These are phyloP conservation scores for Aspiorhynchus laticeps DNA, from an alignment of 2,113 vertebrate species.

Conservation along the genomic window DNA sequence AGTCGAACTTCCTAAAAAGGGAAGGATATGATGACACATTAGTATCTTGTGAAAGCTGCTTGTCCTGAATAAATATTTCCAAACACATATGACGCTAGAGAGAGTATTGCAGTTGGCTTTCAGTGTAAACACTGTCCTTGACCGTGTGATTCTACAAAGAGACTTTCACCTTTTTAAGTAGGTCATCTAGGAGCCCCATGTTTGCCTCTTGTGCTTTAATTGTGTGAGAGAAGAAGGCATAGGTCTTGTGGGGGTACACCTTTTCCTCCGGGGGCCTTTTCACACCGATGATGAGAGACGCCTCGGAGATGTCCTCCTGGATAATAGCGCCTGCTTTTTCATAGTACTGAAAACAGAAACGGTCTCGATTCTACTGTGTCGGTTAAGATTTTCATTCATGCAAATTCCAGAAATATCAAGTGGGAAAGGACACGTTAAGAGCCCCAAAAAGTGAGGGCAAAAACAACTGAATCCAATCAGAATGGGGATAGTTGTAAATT, in stretches of 20 bases:
- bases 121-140: neutral
- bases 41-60: neutral
- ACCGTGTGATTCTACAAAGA: neutral
- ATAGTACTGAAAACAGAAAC: constrained; percentile 81
- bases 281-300: constrained; percentile 92
- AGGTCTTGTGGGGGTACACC: constrained; percentile 88
- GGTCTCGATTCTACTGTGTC: neutral
- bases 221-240: constrained; percentile 98
- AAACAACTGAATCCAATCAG: neutral
- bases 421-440: neutral
- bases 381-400: neutral
- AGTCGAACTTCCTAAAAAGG: constrained; percentile 88
- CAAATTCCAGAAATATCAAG: neutral
- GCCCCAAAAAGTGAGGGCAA: neutral
- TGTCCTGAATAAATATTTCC: neutral
- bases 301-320: constrained; percentile 94
- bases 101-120: neutral
- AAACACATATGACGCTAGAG: neutral
- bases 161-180: constrained; percentile 85
- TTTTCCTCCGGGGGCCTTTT: constrained; percentile 93
- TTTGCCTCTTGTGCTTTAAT: constrained; percentile 98
- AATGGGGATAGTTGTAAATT: neutral
- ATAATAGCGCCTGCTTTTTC: constrained; percentile 88
- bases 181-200: constrained; percentile 91
- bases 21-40: neutral